A percentile compares a stretch with the other conserved stretches of the same genome.
phyloP scores from a whole-genome alignment of 2,797 vertebrate genomes.

The Salarias fasciatus region DNA sequence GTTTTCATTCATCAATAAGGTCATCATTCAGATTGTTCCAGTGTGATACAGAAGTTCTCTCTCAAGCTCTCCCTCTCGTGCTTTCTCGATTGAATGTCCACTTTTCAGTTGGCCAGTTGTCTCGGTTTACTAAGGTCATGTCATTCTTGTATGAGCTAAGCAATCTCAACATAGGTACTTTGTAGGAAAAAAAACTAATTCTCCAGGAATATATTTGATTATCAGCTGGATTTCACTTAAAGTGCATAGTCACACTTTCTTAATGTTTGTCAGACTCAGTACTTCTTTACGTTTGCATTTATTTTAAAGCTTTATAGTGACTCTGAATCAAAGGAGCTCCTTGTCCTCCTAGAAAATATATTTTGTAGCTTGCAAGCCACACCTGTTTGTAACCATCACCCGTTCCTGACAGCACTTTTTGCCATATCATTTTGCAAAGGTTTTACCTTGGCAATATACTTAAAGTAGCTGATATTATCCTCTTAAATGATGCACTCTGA shows the following conservation, averaged over 20 bases:
- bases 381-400: neutral
- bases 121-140: neutral
- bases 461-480: too few species aligned
- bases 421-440: neutral
- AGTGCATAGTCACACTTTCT: neutral
- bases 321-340: constrained; percentile 8
- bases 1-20: neutral
- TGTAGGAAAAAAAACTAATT: neutral
- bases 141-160: neutral
- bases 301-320: constrained; percentile 3
- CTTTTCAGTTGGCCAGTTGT: neutral
- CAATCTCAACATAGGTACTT: neutral
- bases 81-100: too few species aligned
- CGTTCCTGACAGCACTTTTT: constrained; percentile 9
- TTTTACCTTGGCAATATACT: too few species aligned
- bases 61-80: too few species aligned
- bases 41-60: too few species aligned
- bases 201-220: neutral
- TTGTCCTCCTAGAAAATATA: constrained; percentile 5
- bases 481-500: constrained; percentile 9
- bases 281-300: neutral
- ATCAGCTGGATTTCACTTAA: neutral
- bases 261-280: neutral
- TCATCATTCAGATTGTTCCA: neutral
- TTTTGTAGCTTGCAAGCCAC: neutral